A percentile compares a stretch with the other conserved stretches of the same genome.
phyloP scores from a whole-genome alignment of 2,797 vertebrate genomes.

The Micromesistius poutassou region DNA sequence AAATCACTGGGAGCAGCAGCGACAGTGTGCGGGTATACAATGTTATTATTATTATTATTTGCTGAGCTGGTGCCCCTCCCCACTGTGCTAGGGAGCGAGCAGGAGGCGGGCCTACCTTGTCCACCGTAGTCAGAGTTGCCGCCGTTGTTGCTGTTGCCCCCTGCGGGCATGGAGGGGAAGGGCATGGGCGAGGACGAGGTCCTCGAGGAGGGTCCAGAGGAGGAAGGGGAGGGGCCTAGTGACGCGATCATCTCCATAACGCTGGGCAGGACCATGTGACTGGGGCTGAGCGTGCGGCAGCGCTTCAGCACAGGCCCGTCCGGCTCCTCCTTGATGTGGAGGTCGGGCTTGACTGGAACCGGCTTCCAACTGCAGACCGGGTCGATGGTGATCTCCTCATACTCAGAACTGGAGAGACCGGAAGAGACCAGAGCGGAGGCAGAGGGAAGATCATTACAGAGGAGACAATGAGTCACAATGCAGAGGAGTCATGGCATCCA shows the following conservation, averaged over 20 bases:
- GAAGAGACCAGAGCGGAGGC: neutral
- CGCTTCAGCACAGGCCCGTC: conserved; percentile 86
- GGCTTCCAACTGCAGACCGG: conserved; percentile 92
- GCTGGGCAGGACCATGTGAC: conserved; percentile 87
- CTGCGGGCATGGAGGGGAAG: conserved; percentile 51
- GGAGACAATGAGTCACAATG: neutral
- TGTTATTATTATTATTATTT: too few relatives aligned
- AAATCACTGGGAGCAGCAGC: too few relatives aligned
- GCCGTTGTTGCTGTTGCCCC: conserved; percentile 50
- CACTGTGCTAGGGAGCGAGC: neutral
- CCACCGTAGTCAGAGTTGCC: conserved; percentile 69
- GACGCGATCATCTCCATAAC: conserved; percentile 94
- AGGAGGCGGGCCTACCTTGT: conserved; percentile 63
- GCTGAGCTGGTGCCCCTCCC: too few relatives aligned
- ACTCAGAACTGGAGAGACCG: conserved; percentile 75
- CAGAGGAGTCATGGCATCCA: neutral
- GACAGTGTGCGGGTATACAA: too few relatives aligned
- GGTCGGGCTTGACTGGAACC: conserved; percentile 85
- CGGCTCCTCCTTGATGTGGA: conserved; percentile 86
- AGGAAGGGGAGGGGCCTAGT: conserved; percentile 77
- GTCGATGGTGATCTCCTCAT: conserved; percentile 93
- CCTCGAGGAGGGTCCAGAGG: conserved; percentile 50
- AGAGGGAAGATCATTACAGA: neutral
- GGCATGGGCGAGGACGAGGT: conserved; percentile 71
- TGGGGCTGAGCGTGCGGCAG: conserved; percentile 86